phyloP scores from a whole-genome alignment of 2,797 vertebrate genomes.

The Momotus momota region DNA sequence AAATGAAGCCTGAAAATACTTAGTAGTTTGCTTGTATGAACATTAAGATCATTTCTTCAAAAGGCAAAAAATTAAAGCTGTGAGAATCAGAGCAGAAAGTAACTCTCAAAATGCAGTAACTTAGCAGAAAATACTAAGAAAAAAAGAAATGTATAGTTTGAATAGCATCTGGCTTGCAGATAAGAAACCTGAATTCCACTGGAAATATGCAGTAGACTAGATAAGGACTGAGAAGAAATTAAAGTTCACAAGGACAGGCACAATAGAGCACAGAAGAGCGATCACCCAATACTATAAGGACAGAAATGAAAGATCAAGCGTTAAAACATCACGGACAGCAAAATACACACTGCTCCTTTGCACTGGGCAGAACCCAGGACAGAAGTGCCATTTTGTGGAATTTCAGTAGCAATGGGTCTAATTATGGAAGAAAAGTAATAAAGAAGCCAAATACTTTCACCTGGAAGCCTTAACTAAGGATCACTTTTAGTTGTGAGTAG shows the following conservation, averaged over 20 bases:
- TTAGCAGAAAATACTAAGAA: neutral
- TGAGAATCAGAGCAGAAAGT: neutral
- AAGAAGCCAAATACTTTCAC: neutral
- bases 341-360: neutral
- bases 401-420: neutral
- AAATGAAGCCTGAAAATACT: neutral
- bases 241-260: neutral
- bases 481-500: neutral
- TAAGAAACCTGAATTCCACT: neutral
- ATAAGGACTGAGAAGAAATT: neutral
- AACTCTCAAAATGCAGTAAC: neutral
- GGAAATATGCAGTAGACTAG: neutral
- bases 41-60: neutral
- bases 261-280: neutral
- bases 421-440: neutral
- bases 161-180: neutral
- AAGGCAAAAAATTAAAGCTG: neutral
- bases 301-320: neutral
- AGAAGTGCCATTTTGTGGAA: neutral
- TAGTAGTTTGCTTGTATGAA: conserved; percentile 18
- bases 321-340: neutral
- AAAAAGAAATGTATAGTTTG: conserved; percentile 9
- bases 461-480: neutral
- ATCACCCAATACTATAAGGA: neutral
- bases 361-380: neutral